Evolutionary conservation across 2,113 vertebrate species (phyloP).

Genomic region (Motacilla alba): DNA sequence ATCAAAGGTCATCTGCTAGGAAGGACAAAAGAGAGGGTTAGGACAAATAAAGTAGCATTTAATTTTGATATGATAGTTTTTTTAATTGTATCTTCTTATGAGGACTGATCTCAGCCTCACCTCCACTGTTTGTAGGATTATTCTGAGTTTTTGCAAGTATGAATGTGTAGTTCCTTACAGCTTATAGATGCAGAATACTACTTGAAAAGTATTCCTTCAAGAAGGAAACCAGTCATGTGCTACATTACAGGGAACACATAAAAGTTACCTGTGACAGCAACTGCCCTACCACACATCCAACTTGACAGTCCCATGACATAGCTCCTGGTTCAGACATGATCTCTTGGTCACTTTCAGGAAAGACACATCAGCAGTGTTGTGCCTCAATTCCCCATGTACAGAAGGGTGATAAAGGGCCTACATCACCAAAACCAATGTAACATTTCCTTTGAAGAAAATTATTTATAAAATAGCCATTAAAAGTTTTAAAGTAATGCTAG

Average conservation of each 20-base stretch:
- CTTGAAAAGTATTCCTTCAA: not conserved
- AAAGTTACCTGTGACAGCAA: not conserved
- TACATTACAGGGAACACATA: not conserved
- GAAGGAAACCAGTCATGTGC: not conserved
- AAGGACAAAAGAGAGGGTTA: slow-evolving; percentile 44
- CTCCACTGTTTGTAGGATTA: not conserved
- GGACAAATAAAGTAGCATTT: not conserved
- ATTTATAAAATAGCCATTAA: not conserved
- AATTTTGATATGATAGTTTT: not conserved
- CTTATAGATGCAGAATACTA: not conserved
- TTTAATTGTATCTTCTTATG: not conserved
- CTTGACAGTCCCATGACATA: not conserved
- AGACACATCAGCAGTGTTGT: no score
- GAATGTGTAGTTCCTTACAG: not conserved
- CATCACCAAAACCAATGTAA: not conserved
- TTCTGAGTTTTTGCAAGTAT: not conserved
- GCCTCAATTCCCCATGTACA: not conserved
- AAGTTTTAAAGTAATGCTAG: not conserved
- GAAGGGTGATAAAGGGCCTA: not conserved
- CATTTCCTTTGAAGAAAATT: not conserved
- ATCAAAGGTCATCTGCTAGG: slow-evolving; percentile 86
- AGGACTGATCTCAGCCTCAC: not conserved
- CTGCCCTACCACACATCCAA: not conserved
- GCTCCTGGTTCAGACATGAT: not conserved
- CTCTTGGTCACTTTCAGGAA: not conserved